Percentiles rank a stretch among this genome's conserved stretches.
These are phyloP conservation scores for Eristalis pertinax DNA, from an alignment of 2,888 invertebrate genomes.

Conservation along the genomic window DNA sequence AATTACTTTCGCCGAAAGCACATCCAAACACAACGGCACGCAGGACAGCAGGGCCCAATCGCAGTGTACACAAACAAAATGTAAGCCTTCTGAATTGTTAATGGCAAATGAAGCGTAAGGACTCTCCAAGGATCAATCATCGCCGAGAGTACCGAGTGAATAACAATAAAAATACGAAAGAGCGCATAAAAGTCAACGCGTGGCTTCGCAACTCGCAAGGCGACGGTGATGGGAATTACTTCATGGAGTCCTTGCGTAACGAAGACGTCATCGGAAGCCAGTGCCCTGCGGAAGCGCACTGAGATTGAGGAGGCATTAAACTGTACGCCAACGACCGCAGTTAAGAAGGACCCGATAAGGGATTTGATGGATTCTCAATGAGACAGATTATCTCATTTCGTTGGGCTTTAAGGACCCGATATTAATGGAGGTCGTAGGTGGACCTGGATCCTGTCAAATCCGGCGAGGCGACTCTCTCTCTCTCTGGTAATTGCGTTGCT, in stretches of 20 bases:
- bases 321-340: conserved; percentile 13
- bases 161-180: conserved; percentile 4
- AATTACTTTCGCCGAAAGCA: conserved; percentile 48
- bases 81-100: conserved; percentile 50
- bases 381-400: conserved; percentile 29
- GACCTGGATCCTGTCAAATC: neutral
- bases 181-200: conserved; percentile 25
- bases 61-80: conserved; percentile 26
- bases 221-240: conserved; percentile 23
- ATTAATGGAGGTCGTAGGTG: conserved; percentile 2
- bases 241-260: conserved; percentile 37
- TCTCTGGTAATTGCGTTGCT: conserved; percentile 6
- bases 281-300: neutral
- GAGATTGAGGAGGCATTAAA: conserved; percentile 14
- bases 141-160: conserved; percentile 11
- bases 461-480: neutral
- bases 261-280: neutral
- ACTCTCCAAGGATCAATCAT: conserved; percentile 55
- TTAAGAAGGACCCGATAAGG: conserved; percentile 7
- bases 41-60: neutral
- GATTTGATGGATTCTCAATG: conserved; percentile 60
- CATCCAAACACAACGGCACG: neutral
- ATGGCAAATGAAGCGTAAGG: conserved; percentile 39
- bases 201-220: too few species aligned
- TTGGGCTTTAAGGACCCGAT: conserved; percentile 4